Evolutionary conservation across 2,888 invertebrate genomes (phyloP).

Genomic region (Heterodera filipjevi): DNA sequence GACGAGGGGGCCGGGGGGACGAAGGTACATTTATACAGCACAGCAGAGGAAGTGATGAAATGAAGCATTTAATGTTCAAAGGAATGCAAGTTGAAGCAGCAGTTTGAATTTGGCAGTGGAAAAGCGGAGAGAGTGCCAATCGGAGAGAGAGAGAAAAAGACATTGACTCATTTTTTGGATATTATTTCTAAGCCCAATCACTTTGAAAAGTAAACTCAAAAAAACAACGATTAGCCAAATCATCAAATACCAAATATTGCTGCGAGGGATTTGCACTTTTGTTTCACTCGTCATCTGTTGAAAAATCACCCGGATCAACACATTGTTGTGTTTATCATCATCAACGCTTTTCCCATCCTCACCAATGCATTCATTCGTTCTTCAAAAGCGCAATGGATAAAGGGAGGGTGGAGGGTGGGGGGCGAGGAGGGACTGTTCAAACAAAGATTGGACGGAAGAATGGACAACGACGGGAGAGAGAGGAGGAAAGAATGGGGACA

Average conservation of each 20-base stretch:
- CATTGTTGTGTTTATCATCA: background rate
- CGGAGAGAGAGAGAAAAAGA: too few relatives aligned
- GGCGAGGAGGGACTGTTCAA: background rate
- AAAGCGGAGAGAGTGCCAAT: too few relatives aligned
- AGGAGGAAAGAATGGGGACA: background rate
- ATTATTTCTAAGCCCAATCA: too few relatives aligned
- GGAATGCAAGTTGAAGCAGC: too few relatives aligned
- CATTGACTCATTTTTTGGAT: too few relatives aligned
- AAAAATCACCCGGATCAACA: too few relatives aligned
- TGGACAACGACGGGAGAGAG: background rate
- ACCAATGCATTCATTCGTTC: constrained; percentile 10
- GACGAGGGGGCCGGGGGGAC: background rate
- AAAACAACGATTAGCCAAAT: too few relatives aligned
- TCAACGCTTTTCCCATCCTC: background rate
- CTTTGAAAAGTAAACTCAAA: too few relatives aligned
- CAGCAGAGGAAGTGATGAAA: background rate
- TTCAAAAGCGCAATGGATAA: constrained; percentile 4
- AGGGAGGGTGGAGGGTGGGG: background rate
- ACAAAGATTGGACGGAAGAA: constrained; percentile 15
- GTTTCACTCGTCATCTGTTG: too few relatives aligned
- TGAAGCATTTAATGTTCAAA: background rate
- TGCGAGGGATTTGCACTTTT: too few relatives aligned
- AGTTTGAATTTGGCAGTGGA: too few relatives aligned
- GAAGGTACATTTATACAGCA: background rate
- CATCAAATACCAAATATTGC: too few relatives aligned